A percentile compares a stretch with the other conserved stretches of the same genome.
Evolutionary conservation across 1,140 invertebrate genomes (phyloP).

Genomic region (Drosophila dunni): DNA sequence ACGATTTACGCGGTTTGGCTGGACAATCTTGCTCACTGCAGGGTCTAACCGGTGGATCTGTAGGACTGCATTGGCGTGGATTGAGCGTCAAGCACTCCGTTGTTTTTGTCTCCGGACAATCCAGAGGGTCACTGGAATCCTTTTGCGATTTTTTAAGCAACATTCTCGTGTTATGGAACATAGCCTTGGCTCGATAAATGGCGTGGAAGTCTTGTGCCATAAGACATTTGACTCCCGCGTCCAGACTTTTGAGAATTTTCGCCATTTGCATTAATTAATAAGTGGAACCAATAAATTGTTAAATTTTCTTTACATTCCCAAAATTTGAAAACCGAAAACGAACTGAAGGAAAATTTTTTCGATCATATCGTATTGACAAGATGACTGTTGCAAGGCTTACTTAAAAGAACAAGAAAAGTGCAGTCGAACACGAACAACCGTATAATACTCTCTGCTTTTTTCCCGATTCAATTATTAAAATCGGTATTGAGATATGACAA

Average conservation of each 20-base stretch:
- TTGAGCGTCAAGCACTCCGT: not conserved
- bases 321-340: not conserved
- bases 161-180: not conserved
- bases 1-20: not conserved
- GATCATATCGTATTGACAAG: not conserved
- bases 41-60: conserved; percentile 9
- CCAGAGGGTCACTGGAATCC: not conserved
- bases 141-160: not conserved
- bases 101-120: conserved; percentile 2
- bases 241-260: not conserved
- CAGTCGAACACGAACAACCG: too few relatives aligned
- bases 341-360: not conserved
- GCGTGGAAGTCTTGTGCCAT: not conserved
- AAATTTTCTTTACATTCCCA: not conserved
- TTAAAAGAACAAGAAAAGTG: too few relatives aligned
- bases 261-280: not conserved
- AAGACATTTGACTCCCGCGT: not conserved
- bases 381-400: not conserved
- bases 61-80: conserved; percentile 3
- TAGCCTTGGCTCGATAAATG: not conserved
- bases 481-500: too few relatives aligned
- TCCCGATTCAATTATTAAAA: too few relatives aligned
- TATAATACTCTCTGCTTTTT: too few relatives aligned
- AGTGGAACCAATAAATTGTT: conserved; percentile 4
- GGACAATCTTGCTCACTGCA: conserved; percentile 30